phyloP scores from a whole-genome alignment of 2,797 vertebrate genomes.

The Masticophis lateralis region DNA sequence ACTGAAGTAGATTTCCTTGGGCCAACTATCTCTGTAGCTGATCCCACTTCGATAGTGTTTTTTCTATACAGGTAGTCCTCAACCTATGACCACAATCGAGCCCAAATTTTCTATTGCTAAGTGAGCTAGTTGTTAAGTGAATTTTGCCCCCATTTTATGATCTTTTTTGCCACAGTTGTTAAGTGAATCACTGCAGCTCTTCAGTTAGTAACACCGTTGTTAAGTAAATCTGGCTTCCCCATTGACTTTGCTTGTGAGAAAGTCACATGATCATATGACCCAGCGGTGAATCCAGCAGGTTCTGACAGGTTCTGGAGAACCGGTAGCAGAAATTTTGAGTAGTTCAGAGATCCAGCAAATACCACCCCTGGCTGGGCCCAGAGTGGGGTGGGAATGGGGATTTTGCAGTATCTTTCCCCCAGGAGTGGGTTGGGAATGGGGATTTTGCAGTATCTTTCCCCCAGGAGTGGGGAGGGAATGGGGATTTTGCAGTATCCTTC shows the following conservation, averaged over 20 bases:
- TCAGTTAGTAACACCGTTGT: neutral
- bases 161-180: neutral
- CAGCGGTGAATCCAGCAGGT: too few relatives aligned
- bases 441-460: too few relatives aligned
- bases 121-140: neutral
- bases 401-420: too few relatives aligned
- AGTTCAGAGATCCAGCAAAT: too few relatives aligned
- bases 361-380: too few relatives aligned
- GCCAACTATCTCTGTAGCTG: neutral
- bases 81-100: neutral
- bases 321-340: too few relatives aligned
- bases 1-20: neutral
- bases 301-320: too few relatives aligned
- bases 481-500: too few relatives aligned
- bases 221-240: neutral
- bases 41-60: neutral
- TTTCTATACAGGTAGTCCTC: neutral
- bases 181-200: neutral
- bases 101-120: neutral
- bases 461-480: too few relatives aligned
- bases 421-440: too few relatives aligned
- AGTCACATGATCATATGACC: neutral
- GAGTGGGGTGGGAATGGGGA: too few relatives aligned
- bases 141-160: neutral
- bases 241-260: neutral